Base-by-base conservation (phyloP, 1,140 invertebrate genomes). In the Lerema accius region DNA sequence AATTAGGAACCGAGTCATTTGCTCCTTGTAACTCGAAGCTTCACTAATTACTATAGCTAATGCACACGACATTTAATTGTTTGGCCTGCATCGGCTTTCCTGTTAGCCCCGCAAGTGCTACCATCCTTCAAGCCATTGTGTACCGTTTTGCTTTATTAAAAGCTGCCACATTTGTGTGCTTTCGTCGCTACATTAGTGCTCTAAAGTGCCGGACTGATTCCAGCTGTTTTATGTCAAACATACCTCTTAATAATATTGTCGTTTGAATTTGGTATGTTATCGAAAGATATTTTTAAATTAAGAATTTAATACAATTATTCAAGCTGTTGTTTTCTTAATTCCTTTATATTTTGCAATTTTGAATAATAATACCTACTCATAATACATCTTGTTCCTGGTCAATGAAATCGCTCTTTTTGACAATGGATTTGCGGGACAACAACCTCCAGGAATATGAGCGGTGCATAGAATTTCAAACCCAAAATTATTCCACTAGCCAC, bases 1-100 rank as follows among this genome's bases (percentile, higher is more conserved):
- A 55, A 55, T 55, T 55, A 55, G 51, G 51, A 11, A 26, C 26
- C 51, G 51, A 55, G 19, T 55, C 51, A 55, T 55, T 55, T 55
- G 39, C 39, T 28, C 7, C 19, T 5, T 26, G 51, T 55, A 55
- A 55, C 39, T 55, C 39, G 51, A 43, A 39, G 51, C 51, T 55
- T 55, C 51, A 39, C 51, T 55, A 55, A 55, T 55, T 55, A 42
- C 39, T 55, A 13, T 13, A 17, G 16, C 51, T 55, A 55, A 55
- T 55, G 39, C 19, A 55, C 13, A 39, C 51, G 51, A 55, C 39
- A 55, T 55, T 43, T 42, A 43, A 42, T 55, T 43, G 51, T 26
- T 45, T 55, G 51, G 17, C 50, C 35, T 42, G 11, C 39, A 43
- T 7, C 39, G 19, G 23, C 37, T 28, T 23, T 39, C 11, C 16